These are phyloP conservation scores for Noctua comes DNA, from an alignment of 2,888 invertebrate genomes.

Conservation along the genomic window DNA sequence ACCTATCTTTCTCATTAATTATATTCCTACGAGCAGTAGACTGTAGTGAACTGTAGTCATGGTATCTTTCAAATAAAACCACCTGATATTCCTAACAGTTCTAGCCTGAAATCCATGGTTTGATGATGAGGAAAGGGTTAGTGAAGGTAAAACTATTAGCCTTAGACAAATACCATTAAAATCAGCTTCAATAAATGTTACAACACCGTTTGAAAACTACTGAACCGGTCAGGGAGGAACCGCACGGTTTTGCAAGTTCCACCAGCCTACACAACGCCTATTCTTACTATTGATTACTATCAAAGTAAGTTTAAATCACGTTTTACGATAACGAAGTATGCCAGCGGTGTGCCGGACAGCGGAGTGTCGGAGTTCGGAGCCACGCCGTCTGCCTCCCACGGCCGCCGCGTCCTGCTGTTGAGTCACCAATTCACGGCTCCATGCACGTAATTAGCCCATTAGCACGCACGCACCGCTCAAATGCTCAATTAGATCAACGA, in stretches of 20 bases:
- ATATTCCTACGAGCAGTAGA: background rate
- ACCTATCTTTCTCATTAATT: background rate
- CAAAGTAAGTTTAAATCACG: conserved; percentile 68
- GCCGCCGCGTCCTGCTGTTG: conserved; percentile 84
- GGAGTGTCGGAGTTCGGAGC: conserved; percentile 83
- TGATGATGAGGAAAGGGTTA: background rate
- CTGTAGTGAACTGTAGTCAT: background rate
- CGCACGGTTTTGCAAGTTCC: conserved; percentile 7
- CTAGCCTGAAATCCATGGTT: background rate
- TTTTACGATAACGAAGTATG: conserved; percentile 72
- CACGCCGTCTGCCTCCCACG: conserved; percentile 90
- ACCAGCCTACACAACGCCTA: conserved; percentile 30
- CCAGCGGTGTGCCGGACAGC: conserved; percentile 78
- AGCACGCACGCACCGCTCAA: conserved; percentile 89
- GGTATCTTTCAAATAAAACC: background rate
- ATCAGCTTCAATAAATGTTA: conserved; percentile 25
- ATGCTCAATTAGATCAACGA: conserved; percentile 89
- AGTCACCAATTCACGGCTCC: conserved; percentile 87
- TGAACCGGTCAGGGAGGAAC: conserved; percentile 19
- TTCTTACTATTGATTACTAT: conserved; percentile 58
- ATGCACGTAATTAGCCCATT: conserved; percentile 89
- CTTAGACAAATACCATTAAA: conserved; percentile 6
- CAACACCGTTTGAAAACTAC: conserved; percentile 7
- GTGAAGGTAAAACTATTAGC: background rate
- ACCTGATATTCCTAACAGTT: background rate